Evolutionary conservation across 2,797 vertebrate genomes (phyloP).

Genomic region (Rhinophrynus dorsalis): DNA sequence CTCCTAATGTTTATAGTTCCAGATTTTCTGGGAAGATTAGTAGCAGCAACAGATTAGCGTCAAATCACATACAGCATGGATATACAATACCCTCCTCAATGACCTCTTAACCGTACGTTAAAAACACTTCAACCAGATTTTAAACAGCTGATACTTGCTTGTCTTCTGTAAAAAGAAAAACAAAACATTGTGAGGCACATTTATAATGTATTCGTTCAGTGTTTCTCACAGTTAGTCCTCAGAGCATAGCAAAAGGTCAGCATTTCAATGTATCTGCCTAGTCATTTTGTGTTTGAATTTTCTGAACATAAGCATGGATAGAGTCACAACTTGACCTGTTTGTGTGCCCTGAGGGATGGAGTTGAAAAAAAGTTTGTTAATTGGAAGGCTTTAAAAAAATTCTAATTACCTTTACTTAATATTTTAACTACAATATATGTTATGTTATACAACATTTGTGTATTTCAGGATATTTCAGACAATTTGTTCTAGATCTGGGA

Average conservation of each 20-base stretch:
- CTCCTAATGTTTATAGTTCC: neutral
- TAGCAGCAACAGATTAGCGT: slow-evolving; percentile 55
- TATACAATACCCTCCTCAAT: slow-evolving; percentile 35
- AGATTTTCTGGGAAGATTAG: slow-evolving; percentile 47
- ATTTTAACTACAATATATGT: too few relatives aligned
- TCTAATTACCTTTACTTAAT: too few relatives aligned
- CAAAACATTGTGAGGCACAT: too few relatives aligned
- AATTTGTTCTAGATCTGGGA: too few relatives aligned
- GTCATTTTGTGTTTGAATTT: neutral
- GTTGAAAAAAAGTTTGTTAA: too few relatives aligned
- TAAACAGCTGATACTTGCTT: slow-evolving; percentile 94
- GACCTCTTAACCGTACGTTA: slow-evolving; percentile 19
- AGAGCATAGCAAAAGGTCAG: neutral
- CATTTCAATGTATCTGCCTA: neutral
- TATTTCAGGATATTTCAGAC: too few relatives aligned
- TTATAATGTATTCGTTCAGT: too few relatives aligned
- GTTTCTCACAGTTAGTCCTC: neutral
- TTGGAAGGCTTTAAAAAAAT: too few relatives aligned
- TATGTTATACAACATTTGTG: too few relatives aligned
- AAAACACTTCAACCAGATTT: neutral
- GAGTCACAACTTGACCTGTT: neutral
- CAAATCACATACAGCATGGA: slow-evolving; percentile 11
- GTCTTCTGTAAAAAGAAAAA: slow-evolving; percentile 75
- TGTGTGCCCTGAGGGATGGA: neutral
- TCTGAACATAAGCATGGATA: neutral